Base-by-base conservation (phyloP, 1,140 invertebrate genomes). In the Drosophila eugracilis region DNA sequence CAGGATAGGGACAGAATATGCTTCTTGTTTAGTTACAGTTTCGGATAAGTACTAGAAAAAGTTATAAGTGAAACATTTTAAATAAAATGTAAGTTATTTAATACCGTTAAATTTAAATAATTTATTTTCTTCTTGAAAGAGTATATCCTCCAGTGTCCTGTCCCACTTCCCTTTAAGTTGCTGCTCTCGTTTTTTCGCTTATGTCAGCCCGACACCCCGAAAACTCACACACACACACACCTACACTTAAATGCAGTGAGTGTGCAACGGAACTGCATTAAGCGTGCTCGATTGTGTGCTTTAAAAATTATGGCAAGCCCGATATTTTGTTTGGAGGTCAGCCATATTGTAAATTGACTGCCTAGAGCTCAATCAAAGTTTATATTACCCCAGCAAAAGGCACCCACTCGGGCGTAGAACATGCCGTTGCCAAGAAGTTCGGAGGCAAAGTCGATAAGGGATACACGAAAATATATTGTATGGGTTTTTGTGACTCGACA, bases 391-490 rank as follows among this genome's bases (percentile, higher is more conserved):
- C 44, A 49, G 39, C n/a, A 19, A 24, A 32, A 34, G 22, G 4
- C 26, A 67, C n/a, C 44, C 19, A 50, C 36, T 44, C 17, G 10
- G 32, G 17, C 28, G 2, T 9, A 22, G 17, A 15, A 32, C n/a
- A 32, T 14, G 21, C 15, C 6, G 45, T 49, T 67, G 65, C 65
- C 65, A 53, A 62, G 48, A 62, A 63, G 42, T 47, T 59, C 32
- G 21, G 22, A n/a, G 41, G 28, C 55, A 73, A 60, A 50, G 41
- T 73, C 70, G 69, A 54, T 62, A 19, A 19, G 42, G 44, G 21
- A 63, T 62, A 72, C 15, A 62, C 47, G 55, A 63, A 73, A 73
- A 73, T 73, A 63, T 54, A 73, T 73, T 73, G 70, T 73, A 32
- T 49, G 36, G 28, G 53, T 59, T 44, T 48, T 41, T 72, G 22